phyloP scores from a whole-genome alignment of 2,888 invertebrate species.

The Adelphocoris suturalis region DNA sequence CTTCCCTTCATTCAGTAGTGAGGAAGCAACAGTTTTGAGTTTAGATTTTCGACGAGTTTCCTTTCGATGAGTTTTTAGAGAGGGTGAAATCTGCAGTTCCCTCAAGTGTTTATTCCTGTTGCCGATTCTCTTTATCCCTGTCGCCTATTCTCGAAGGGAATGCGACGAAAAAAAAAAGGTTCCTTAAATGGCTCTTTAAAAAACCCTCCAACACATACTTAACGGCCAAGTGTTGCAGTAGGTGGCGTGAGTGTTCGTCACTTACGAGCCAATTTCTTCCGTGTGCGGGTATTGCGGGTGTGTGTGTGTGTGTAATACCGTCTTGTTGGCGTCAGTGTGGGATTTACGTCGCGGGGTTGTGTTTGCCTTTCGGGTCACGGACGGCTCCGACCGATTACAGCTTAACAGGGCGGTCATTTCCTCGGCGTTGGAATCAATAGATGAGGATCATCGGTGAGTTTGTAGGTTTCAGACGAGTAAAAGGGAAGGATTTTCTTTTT shows the following conservation, averaged over 20 bases:
- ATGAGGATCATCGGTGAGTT: neutral
- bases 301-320: neutral
- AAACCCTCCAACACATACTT: neutral
- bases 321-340: neutral
- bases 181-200: neutral
- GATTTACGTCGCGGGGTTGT: neutral
- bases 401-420: conserved; percentile 19
- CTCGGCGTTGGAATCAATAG: conserved; percentile 19
- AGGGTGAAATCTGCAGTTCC: too few species aligned
- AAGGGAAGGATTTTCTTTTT: neutral
- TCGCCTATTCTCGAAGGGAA: neutral
- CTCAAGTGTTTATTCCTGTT: neutral
- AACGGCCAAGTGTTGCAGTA: neutral
- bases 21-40: too few species aligned
- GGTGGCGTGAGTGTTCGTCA: neutral
- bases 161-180: neutral
- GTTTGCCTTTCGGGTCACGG: conserved; percentile 20
- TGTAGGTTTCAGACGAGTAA: neutral
- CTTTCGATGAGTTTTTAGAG: too few species aligned
- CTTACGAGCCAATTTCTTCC: neutral
- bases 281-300: neutral
- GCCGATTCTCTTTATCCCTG: too few species aligned
- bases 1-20: too few species aligned
- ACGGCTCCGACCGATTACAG: neutral
- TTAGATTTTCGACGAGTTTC: too few species aligned